Conservation (phyloP, 1,140 invertebrate genomes). For the Polyergus mexicanus region DNA sequence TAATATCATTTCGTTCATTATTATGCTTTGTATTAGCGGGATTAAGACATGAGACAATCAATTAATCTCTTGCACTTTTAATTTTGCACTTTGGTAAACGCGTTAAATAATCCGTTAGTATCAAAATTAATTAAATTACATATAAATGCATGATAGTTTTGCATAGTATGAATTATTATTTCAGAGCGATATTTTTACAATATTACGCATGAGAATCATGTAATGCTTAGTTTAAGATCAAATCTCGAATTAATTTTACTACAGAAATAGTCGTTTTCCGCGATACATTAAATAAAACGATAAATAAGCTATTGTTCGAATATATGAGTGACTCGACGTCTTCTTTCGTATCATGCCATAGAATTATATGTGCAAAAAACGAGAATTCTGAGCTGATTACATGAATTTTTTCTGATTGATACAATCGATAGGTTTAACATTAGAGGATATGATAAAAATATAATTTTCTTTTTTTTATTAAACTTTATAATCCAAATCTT, state of each 20-base stretch:
- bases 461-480: not conserved
- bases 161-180: not conserved
- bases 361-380: constrained; percentile 55
- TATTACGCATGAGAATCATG: not conserved
- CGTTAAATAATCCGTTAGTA: constrained; percentile 40
- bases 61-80: constrained; percentile 53
- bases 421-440: not conserved
- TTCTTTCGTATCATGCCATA: constrained; percentile 22
- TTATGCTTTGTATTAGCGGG: not conserved
- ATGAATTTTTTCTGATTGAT: not conserved
- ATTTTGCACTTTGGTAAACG: constrained; percentile 35
- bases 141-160: constrained; percentile 37
- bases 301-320: constrained; percentile 5
- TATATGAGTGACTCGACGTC: constrained; percentile 55
- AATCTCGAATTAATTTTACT: constrained; percentile 25
- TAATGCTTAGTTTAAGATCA: not conserved
- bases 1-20: not conserved
- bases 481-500: not conserved
- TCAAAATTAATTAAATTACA: constrained; percentile 48
- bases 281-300: not conserved
- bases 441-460: not conserved
- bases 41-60: constrained; percentile 31
- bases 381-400: constrained; percentile 49
- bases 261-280: not conserved
- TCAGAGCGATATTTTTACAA: not conserved